Evolutionary conservation across 2,797 vertebrate genomes (phyloP).

Genomic region (Melanotaenia maccullochi): DNA sequence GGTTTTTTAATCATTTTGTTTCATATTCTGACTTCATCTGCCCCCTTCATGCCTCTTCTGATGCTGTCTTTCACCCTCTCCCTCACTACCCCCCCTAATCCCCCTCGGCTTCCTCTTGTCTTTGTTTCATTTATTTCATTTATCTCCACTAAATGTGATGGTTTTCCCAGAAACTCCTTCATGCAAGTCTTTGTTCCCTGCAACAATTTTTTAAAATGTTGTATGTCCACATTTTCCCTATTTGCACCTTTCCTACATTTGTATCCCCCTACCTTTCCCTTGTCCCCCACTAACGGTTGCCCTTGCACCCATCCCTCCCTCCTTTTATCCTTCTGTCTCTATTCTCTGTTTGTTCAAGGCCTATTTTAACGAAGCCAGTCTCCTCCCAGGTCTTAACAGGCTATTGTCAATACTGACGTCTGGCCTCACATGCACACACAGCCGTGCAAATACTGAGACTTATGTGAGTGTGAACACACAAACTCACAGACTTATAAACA

Average conservation of each 20-base stretch:
- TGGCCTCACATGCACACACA: constrained; percentile 46
- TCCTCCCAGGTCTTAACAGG: constrained; percentile 68
- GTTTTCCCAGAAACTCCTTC: constrained; percentile 6
- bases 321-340: constrained; percentile 37
- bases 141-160: constrained; percentile 6
- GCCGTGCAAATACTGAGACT: constrained; percentile 12
- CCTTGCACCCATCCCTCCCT: constrained; percentile 17
- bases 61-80: constrained; percentile 7
- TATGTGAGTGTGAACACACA: constrained; percentile 33
- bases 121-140: constrained; percentile 22
- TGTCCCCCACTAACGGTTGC: constrained; percentile 5
- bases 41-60: constrained; percentile 12
- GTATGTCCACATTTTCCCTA: constrained; percentile 16
- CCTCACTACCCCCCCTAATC: constrained; percentile 33
- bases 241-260: constrained; percentile 24
- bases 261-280: not conserved
- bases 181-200: not conserved
- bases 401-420: constrained; percentile 67
- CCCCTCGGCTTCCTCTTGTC: constrained; percentile 28
- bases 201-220: not conserved
- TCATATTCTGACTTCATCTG: constrained; percentile 50
- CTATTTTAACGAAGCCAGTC: constrained; percentile 66
- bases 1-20: constrained; percentile 43
- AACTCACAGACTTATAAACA: constrained; percentile 40
- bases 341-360: constrained; percentile 74